Evolutionary conservation across 2,797 vertebrate genomes (phyloP), one percentile per base, ranked within the genome.

Genomic region (Dallia pectoralis): DNA sequence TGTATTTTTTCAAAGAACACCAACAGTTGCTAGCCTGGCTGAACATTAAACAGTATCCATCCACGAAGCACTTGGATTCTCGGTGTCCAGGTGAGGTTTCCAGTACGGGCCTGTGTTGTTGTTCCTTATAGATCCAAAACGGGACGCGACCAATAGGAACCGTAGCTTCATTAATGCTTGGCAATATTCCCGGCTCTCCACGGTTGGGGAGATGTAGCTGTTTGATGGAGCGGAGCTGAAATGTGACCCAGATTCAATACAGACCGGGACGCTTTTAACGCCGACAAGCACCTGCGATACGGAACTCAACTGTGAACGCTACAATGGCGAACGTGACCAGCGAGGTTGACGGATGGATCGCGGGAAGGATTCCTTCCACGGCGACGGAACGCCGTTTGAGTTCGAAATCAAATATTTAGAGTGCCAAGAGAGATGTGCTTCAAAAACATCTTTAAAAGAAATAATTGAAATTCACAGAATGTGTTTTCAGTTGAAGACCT

Each of bases 81-180:
- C 33, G 3, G 80, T 65, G n/a, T 90, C 85, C 83, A 76, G 78
- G 5, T 19, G 19, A 16, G 19, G n/a, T 67, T 59, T 56, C 64
- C 11, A 82, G 82, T 67, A 70, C 74, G 74, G 77, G 72, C 76
- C 82, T 87, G 68, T 81, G 76, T 6, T 81, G 80, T 27, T 75
- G 70, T 86, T 78, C 87, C 83, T 83, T 89, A 85, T 86, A 85
- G 86, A 87, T 84, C 82, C 87, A 87, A n/a, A n/a, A n/a, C n/a
- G n/a, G n/a, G 87, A 87, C 89, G 86, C 86, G 87, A 89, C 89
- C 85, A 86, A 78, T 77, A 83, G 89, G 90, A 90, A 92, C 84
- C 51, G 86, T 91, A 86, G 78, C 89, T 90, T 93, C 91, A 93
- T 93, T 92, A 93, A 93, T 93, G 92, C 90, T 93, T 93, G 88